These are phyloP conservation scores for Pao palembangensis DNA, from an alignment of 2,113 vertebrate species.

Conservation along the genomic window DNA sequence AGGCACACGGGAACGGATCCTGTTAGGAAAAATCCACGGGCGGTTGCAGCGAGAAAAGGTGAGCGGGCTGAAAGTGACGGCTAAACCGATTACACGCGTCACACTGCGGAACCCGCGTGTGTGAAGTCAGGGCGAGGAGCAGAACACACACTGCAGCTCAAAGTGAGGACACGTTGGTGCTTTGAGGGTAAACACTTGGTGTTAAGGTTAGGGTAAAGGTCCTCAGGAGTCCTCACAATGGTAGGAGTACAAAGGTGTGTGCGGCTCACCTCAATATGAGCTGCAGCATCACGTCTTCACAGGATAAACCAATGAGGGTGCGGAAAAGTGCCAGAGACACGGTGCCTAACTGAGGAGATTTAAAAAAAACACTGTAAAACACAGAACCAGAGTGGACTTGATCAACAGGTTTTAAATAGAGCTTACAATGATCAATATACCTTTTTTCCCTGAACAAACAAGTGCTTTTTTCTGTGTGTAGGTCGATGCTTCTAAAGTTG, in stretches of 20 bases:
- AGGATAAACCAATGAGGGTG: conserved; percentile 91
- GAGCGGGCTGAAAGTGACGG: conserved; percentile 21
- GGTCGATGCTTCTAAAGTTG: too few relatives aligned
- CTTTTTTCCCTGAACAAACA: too few relatives aligned
- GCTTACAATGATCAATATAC: too few relatives aligned
- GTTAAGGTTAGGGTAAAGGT: too few relatives aligned
- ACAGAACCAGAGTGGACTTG: neutral
- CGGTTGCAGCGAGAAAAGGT: conserved; percentile 1
- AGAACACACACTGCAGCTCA: too few relatives aligned
- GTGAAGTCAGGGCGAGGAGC: neutral
- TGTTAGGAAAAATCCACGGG: conserved; percentile 25
- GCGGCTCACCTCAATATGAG: conserved; percentile 86
- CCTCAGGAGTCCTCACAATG: neutral
- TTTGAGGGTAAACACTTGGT: too few relatives aligned
- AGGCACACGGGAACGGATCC: conserved; percentile 20
- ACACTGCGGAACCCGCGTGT: too few relatives aligned
- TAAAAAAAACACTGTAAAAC: conserved; percentile 6
- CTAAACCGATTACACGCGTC: too few relatives aligned
- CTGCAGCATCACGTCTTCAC: conserved; percentile 97
- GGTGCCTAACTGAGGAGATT: conserved; percentile 82
- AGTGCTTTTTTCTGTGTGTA: too few relatives aligned
- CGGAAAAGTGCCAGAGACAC: conserved; percentile 93
- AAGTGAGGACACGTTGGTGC: neutral
- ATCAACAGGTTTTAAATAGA: too few relatives aligned
- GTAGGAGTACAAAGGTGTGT: conserved; percentile 4